A percentile compares a stretch with the other conserved stretches of the same genome.
These are phyloP conservation scores for Apamea monoglypha DNA, from an alignment of 2,888 invertebrate genomes.

Conservation along the genomic window DNA sequence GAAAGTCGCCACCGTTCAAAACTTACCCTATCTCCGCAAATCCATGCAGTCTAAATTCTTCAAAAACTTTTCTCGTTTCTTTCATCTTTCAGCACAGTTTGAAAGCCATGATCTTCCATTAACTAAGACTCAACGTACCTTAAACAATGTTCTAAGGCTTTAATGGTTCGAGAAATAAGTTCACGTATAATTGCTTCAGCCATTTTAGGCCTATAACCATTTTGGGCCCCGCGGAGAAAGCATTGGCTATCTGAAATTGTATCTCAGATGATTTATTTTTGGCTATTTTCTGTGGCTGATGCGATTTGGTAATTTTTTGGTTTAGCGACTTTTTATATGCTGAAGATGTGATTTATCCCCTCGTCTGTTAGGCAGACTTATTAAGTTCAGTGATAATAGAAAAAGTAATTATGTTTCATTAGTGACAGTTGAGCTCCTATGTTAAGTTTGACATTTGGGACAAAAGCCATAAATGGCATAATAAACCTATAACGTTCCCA, in stretches of 20 bases:
- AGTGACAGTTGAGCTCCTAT: background rate
- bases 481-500: no score
- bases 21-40: conserved; percentile 36
- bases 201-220: conserved; percentile 58
- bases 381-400: background rate
- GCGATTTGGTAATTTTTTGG: conserved; percentile 20
- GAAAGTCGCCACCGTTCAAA: conserved; percentile 1
- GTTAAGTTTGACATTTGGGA: background rate
- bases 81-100: conserved; percentile 50
- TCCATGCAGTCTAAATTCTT: conserved; percentile 54
- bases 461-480: background rate
- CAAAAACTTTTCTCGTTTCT: conserved; percentile 59
- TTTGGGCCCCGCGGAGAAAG: conserved; percentile 39
- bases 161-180: conserved; percentile 74
- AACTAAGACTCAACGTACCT: conserved; percentile 65
- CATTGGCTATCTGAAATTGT: conserved; percentile 62
- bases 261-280: conserved; percentile 57
- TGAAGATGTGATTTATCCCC: background rate
- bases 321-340: conserved; percentile 12
- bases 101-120: conserved; percentile 59
- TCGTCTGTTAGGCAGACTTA: background rate
- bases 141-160: conserved; percentile 67
- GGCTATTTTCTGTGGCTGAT: conserved; percentile 21
- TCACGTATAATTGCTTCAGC: conserved; percentile 70
- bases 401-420: background rate